phyloP scores from a whole-genome alignment of 2,113 vertebrate genomes.

The Oxygymnocypris stewartii region DNA sequence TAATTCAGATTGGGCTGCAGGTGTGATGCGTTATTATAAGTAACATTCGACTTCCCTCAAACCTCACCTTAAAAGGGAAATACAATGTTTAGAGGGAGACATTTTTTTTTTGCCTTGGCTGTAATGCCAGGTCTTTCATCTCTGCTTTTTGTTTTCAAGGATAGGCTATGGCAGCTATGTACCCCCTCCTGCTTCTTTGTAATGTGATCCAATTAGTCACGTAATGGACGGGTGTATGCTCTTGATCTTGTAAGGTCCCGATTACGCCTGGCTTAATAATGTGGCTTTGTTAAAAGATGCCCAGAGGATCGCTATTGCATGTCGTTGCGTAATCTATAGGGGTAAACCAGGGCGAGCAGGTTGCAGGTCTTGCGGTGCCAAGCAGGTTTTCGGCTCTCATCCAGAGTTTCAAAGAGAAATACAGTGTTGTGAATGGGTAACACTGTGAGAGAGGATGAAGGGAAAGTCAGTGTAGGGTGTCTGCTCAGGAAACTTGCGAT shows the following conservation, averaged over 20 bases:
- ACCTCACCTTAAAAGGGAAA: slow-evolving; percentile 54
- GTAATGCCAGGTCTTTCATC: slow-evolving; percentile 50
- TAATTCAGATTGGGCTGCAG: slow-evolving; percentile 59
- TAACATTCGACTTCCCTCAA: slow-evolving; percentile 55
- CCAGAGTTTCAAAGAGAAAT: slow-evolving; percentile 62
- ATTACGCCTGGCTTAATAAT: slow-evolving; percentile 21
- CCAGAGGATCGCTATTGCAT: slow-evolving; percentile 26
- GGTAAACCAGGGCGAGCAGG: slow-evolving; percentile 38
- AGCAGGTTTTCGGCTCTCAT: slow-evolving; percentile 41
- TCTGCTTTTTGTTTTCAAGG: slow-evolving; percentile 53
- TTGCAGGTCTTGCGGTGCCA: slow-evolving; percentile 6
- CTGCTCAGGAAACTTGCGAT: slow-evolving; percentile 48
- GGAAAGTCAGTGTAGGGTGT: slow-evolving; percentile 56
- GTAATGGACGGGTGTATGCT: slow-evolving; percentile 40
- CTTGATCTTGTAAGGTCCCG: slow-evolving; percentile 43
- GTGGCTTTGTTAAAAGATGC: slow-evolving; percentile 44
- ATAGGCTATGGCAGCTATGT: slow-evolving; percentile 54
- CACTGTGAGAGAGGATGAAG: slow-evolving; percentile 56
- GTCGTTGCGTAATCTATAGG: slow-evolving; percentile 5
- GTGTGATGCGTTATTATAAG: slow-evolving; percentile 62
- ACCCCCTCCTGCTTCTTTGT: slow-evolving; percentile 45
- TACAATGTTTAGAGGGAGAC: slow-evolving; percentile 37
- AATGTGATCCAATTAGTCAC: slow-evolving; percentile 52
- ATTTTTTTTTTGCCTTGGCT: slow-evolving; percentile 19
- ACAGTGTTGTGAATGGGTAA: slow-evolving; percentile 65